phyloP scores from a whole-genome alignment of 2,797 vertebrate species.

The Malacoctenus gilli region DNA sequence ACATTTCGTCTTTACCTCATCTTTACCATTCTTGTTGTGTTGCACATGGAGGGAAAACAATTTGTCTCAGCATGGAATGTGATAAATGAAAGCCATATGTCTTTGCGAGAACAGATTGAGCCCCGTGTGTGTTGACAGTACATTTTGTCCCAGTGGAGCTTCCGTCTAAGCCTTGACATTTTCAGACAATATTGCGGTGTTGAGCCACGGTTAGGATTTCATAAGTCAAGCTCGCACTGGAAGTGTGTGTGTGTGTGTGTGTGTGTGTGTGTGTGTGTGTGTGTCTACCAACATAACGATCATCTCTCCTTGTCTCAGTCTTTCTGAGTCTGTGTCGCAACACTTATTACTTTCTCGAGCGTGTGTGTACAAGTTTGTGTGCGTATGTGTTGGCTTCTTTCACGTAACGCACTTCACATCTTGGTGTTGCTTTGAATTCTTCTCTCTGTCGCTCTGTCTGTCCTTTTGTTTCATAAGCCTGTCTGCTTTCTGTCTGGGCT shows the following conservation, averaged over 20 bases:
- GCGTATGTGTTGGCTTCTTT: slow-evolving; percentile 40
- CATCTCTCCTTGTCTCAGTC: slow-evolving; percentile 52
- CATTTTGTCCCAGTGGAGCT: slow-evolving; percentile 76
- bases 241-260: slow-evolving; percentile 27
- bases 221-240: slow-evolving; percentile 70
- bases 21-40: slow-evolving; percentile 54
- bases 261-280: slow-evolving; percentile 29
- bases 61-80: slow-evolving; percentile 64
- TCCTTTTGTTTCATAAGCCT: slow-evolving; percentile 56
- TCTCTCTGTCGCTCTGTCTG: slow-evolving; percentile 43
- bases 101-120: slow-evolving; percentile 63
- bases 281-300: slow-evolving; percentile 39
- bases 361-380: slow-evolving; percentile 36
- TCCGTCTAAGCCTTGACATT: slow-evolving; percentile 77
- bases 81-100: slow-evolving; percentile 75
- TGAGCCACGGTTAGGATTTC: slow-evolving; percentile 75
- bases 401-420: slow-evolving; percentile 52
- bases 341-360: slow-evolving; percentile 65
- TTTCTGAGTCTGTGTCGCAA: slow-evolving; percentile 49
- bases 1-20: slow-evolving; percentile 42
- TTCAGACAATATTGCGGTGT: slow-evolving; percentile 78
- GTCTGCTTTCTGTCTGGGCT: slow-evolving; percentile 41
- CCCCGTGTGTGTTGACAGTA: slow-evolving; percentile 67
- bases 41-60: slow-evolving; percentile 54
- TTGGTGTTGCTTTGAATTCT: slow-evolving; percentile 58